Evolutionary conservation across 1,140 invertebrate genomes (phyloP).

Genomic region (Venustaconcha ellipsiformis): DNA sequence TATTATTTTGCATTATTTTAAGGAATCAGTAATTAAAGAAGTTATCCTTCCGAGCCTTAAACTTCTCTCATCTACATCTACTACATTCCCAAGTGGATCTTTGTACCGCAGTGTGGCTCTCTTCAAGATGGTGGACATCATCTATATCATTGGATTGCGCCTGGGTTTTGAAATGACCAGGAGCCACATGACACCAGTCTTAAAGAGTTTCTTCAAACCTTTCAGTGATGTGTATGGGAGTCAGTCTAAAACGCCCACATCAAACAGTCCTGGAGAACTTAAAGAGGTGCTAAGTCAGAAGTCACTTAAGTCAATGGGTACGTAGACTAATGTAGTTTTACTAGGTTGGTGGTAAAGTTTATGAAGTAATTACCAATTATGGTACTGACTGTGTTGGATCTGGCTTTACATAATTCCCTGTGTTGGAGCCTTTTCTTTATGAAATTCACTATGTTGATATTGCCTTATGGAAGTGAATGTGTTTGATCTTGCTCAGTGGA

Average conservation of each 20-base stretch:
- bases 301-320: neutral
- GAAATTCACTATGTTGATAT: too few species aligned
- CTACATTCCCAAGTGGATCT: constrained; percentile 83
- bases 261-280: constrained; percentile 2
- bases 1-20: constrained; percentile 29
- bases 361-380: too few species aligned
- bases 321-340: neutral
- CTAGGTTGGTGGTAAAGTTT: neutral
- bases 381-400: too few species aligned
- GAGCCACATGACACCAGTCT: constrained; percentile 79
- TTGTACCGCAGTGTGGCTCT: constrained; percentile 80
- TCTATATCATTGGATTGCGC: constrained; percentile 83
- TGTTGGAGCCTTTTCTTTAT: too few species aligned
- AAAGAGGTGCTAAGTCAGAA: neutral
- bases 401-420: too few species aligned
- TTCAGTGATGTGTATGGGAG: constrained; percentile 81
- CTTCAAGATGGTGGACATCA: constrained; percentile 83
- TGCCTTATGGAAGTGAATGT: too few species aligned
- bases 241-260: neutral
- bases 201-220: constrained; percentile 85
- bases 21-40: constrained; percentile 72
- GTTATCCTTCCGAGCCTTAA: constrained; percentile 81
- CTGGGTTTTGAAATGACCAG: constrained; percentile 88
- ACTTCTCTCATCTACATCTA: constrained; percentile 75
- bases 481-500: too few species aligned